Base-by-base conservation (phyloP, 37 sponge, comb jelly and placozoan species). In the Ianthella basta region DNA sequence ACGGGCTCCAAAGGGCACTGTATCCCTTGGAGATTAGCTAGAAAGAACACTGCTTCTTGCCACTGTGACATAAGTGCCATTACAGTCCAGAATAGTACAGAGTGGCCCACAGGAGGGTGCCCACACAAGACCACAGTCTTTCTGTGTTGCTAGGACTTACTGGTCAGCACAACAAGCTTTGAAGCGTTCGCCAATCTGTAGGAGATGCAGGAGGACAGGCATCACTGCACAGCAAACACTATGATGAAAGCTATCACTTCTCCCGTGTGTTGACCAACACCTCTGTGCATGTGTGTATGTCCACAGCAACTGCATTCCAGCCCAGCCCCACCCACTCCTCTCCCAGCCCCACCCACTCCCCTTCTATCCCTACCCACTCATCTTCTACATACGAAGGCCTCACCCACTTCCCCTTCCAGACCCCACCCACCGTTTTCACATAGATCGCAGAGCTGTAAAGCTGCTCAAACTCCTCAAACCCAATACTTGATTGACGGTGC, bases 151-250 rank as follows among this genome's bases (percentile, higher is more conserved):
- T 61, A n/a, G 4, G 4, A 61, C 64, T 10, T 27, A 61, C 33
- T 80, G 82, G 81, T 92, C 89, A 18, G 55, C 8, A 27, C 84
- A 86, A 56, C 84, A 92, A 23, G 64, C 55, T 29, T 80, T 82
- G 73, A 92, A 92, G 32, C 81, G 86, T 29, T 86, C 86, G 3
- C 92, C 92, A 80, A 92, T 86, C 86, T 86, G 63, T 20, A 24
- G 15, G 66, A 16, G 21, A 29, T 33, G 4, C 32, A 73, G 36
- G 40, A 73, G 36, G 3, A 30, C 66, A 32, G 66, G 25, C 6
- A 64, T 64, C 66, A 64, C 25, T 12, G 8, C 8, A 64, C 66
- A 64, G 29, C 25, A 32, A 3, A 64, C 66, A 32, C n/a, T n/a
- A n/a, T n/a, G n/a, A n/a, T n/a, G n/a, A n/a, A n/a, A n/a, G n/a